Conservation (phyloP, 2,113 vertebrate genomes). For the Melanotaenia duboulayi region DNA sequence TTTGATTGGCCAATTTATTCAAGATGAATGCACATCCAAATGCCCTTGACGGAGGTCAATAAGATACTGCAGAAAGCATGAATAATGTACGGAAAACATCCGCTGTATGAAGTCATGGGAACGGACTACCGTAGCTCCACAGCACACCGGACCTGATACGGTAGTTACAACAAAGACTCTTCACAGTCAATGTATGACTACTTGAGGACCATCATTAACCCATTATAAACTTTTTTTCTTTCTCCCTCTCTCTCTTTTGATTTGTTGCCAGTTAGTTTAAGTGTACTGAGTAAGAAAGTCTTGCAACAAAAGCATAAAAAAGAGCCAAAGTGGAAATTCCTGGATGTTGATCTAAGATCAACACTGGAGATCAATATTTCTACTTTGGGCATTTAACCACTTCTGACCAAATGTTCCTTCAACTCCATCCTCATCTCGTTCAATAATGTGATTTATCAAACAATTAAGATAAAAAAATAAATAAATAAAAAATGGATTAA, state of each 20-base stretch:
- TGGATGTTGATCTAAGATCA: neutral
- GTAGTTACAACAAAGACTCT: constrained; percentile 23
- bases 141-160: constrained; percentile 43
- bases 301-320: too few species aligned
- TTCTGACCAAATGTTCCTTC: too few species aligned
- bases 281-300: too few species aligned
- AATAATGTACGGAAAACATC: constrained; percentile 68
- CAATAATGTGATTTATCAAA: too few species aligned
- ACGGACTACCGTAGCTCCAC: constrained; percentile 62
- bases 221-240: neutral
- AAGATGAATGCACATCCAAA: constrained; percentile 68
- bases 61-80: constrained; percentile 60
- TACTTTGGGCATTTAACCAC: neutral
- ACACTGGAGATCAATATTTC: too few species aligned
- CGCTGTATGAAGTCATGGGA: constrained; percentile 66
- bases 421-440: too few species aligned
- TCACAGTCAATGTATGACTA: constrained; percentile 1
- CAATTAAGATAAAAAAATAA: too few species aligned
- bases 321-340: neutral
- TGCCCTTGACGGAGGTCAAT: constrained; percentile 75
- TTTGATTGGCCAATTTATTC: constrained; percentile 71
- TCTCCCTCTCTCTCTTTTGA: too few species aligned
- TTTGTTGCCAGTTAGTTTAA: too few species aligned
- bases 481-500: too few species aligned
- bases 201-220: neutral